Percentiles rank a stretch among this genome's conserved stretches.
phyloP scores from a whole-genome alignment of 2,113 vertebrate genomes.

The Gobius niger region DNA sequence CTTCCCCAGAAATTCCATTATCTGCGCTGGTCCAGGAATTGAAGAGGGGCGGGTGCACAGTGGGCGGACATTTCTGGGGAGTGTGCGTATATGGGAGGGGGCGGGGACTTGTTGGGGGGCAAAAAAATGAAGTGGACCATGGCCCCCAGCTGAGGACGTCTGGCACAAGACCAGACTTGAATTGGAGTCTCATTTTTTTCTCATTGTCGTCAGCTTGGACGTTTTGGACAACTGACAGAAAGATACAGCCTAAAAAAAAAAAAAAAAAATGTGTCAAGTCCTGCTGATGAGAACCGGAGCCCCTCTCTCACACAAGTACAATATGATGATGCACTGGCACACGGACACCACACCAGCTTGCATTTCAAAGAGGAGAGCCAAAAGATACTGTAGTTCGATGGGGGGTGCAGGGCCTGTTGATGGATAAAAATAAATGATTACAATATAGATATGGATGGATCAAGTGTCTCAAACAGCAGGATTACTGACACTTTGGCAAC shows the following conservation, averaged over 20 bases:
- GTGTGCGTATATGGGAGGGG: conserved; percentile 12
- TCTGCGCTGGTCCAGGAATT: conserved; percentile 58
- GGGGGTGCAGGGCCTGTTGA: background rate
- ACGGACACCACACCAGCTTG: conserved; percentile 33
- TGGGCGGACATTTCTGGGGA: conserved; percentile 6
- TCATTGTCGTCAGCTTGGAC: conserved; percentile 56
- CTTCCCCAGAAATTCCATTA: conserved; percentile 60
- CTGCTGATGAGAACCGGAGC: conserved; percentile 73
- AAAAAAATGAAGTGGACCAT: conserved; percentile 50
- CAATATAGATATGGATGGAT: conserved; percentile 47
- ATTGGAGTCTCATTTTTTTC: conserved; percentile 61
- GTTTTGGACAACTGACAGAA: conserved; percentile 58
- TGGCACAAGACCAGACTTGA: conserved; percentile 71
- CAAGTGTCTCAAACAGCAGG: conserved; percentile 51
- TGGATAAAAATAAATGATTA: conserved; percentile 35
- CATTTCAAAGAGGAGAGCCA: conserved; percentile 30
- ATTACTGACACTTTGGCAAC: conserved; percentile 3
- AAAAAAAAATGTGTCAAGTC: conserved; percentile 58
- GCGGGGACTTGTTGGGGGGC: conserved; percentile 23
- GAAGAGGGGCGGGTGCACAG: conserved; percentile 32
- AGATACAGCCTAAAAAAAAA: conserved; percentile 62
- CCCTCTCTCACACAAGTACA: conserved; percentile 28
- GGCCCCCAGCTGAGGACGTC: conserved; percentile 60
- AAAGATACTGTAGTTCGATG: conserved; percentile 34
- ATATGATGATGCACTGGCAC: conserved; percentile 18